Evolutionary conservation across 2,888 invertebrate species (phyloP).

Genomic region (Polymixis flavicincta): DNA sequence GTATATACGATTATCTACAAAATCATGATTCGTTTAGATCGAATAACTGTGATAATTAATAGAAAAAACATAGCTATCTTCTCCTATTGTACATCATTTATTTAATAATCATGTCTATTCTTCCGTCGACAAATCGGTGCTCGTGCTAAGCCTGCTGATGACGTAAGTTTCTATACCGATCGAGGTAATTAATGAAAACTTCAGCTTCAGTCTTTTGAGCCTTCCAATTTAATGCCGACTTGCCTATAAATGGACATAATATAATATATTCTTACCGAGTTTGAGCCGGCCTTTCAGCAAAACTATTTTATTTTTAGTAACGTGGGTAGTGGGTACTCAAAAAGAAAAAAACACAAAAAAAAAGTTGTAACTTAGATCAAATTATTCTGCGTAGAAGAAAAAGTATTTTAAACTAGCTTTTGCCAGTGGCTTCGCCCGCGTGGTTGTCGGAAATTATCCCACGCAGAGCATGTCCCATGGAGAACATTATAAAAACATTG

Average conservation of each 20-base stretch:
- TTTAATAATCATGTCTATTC: no score
- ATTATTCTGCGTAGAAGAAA: not conserved
- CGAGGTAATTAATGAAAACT: not conserved
- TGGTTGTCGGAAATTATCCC: no score
- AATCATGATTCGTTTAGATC: no score
- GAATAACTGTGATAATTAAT: no score
- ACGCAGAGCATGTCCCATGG: no score
- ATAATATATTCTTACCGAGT: not conserved
- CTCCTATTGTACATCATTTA: no score
- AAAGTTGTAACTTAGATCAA: not conserved
- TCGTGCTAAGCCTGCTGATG: no score
- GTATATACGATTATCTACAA: no score
- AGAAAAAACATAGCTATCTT: no score
- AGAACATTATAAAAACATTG: no score
- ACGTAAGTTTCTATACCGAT: not conserved
- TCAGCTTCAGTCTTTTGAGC: not conserved
- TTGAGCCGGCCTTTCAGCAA: not conserved
- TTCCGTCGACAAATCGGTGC: no score
- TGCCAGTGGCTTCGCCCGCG: no score
- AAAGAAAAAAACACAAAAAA: not conserved
- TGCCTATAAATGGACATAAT: not conserved
- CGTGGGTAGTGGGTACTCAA: not conserved
- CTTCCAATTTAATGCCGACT: not conserved
- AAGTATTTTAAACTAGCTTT: not conserved
- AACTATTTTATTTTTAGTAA: not conserved